A percentile compares a stretch with the other conserved stretches of the same genome.
phyloP scores from a whole-genome alignment of 2,113 vertebrate species.

The Scomber colias region DNA sequence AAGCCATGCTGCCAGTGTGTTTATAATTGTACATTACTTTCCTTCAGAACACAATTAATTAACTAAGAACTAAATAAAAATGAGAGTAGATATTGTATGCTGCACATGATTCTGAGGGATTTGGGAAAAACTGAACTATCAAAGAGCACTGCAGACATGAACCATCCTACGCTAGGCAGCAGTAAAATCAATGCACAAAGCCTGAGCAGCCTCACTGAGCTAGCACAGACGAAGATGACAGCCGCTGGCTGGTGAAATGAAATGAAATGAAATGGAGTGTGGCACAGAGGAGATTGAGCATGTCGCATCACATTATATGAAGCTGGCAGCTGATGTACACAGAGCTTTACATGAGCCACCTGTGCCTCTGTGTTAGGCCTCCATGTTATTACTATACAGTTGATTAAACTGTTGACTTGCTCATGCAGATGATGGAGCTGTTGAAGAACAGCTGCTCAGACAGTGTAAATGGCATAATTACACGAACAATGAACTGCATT shows the following conservation, averaged over 20 bases:
- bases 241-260: constrained; percentile 7
- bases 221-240: neutral
- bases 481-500: neutral
- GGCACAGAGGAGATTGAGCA: constrained; percentile 30
- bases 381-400: neutral
- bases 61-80: neutral
- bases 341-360: constrained; percentile 11
- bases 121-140: neutral
- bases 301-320: constrained; percentile 36
- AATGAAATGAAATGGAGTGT: constrained; percentile 34
- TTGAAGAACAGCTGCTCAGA: neutral
- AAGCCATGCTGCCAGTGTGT: too few relatives aligned
- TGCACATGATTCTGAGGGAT: constrained; percentile 2
- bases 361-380: neutral
- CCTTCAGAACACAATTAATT: too few relatives aligned
- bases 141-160: constrained; percentile 31
- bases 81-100: neutral
- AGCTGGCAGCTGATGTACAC: constrained; percentile 19
- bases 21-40: too few relatives aligned
- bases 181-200: constrained; percentile 32
- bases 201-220: constrained; percentile 15
- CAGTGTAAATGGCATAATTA: neutral
- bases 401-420: constrained; percentile 11
- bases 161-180: constrained; percentile 29
- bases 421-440: neutral